Conservation (phyloP, 2,113 vertebrate species). For the Scatophagus argus region DNA sequence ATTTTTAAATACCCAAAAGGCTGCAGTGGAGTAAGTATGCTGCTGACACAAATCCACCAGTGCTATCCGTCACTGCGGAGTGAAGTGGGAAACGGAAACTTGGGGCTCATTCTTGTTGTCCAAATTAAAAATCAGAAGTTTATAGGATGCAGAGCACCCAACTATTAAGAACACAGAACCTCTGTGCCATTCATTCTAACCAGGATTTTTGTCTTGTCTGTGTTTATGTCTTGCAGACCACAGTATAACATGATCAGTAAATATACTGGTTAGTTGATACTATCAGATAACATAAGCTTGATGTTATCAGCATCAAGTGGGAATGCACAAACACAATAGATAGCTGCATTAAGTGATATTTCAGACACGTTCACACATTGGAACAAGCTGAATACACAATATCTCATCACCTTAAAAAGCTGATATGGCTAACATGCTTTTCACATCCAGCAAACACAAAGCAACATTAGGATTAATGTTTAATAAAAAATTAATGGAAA, state of each 20-base stretch:
- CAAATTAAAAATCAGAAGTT: conserved; percentile 6
- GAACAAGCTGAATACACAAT: too few relatives aligned
- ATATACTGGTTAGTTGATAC: not conserved
- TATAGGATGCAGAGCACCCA: not conserved
- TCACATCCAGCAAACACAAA: too few relatives aligned
- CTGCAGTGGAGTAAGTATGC: not conserved
- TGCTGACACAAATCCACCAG: conserved; percentile 18
- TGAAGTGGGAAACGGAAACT: conserved; percentile 20
- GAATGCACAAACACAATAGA: too few relatives aligned
- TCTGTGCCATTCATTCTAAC: not conserved
- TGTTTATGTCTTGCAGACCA: not conserved
- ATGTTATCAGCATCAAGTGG: too few relatives aligned
- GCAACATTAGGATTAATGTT: too few relatives aligned
- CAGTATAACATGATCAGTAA: not conserved
- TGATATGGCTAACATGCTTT: too few relatives aligned
- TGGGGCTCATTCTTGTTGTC: conserved; percentile 9
- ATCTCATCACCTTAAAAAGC: too few relatives aligned
- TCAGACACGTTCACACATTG: too few relatives aligned
- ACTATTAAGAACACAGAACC: conserved; percentile 4
- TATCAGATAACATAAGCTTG: not conserved
- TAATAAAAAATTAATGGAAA: too few relatives aligned
- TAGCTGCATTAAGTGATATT: too few relatives aligned
- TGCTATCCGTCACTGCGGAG: conserved; percentile 14
- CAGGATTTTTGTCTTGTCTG: not conserved
- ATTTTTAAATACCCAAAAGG: conserved; percentile 20